Base-by-base conservation (phyloP, 2,113 vertebrate genomes). In the Eupsittula cactorum region DNA sequence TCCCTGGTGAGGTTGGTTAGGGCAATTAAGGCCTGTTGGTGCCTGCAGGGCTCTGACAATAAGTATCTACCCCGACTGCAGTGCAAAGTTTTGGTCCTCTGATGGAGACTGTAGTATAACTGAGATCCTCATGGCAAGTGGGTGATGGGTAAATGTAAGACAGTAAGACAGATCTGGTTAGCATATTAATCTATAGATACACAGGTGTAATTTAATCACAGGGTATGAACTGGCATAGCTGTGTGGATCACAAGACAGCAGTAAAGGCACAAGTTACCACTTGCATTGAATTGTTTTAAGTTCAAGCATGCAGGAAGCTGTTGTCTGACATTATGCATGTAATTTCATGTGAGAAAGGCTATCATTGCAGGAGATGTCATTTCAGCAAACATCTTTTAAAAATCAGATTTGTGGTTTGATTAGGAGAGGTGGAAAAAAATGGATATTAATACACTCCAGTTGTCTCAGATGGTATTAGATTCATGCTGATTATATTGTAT, bases 361-460 rank as follows among this genome's bases (percentile, higher is more conserved):
- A 16, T 64, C 7, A 29, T 86, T 7, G 2, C 37, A 82, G 67
- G 39, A 82, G 11, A 82, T 35, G 4, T 6, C 42, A 31, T 93
- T 79, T 93, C 65, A 87, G 25, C 28, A 75, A 24, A 73, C 20
- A 11, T 71, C 27, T 81, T 74, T 90, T 78, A 75, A 69, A 93
- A 93, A 69, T 75, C 24, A 55, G 16, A 68, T 91, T 84, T 79
- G 20, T 89, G 28, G 71, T 78, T 78, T 88, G 77, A 9, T 37
- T 39, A 75, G 50, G 7, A 84, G 23, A 81, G 6, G 7, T 73
- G 11, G n/a, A 83, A 95, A 46, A 55, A 88, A 86, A 67, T 41
- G 21, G n/a, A 19, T 25, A 31, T 19, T 68, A 74, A 75, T 71
- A 35, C 23, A 70, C 11, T 28, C 82, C 31, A 73, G 42, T 50